Conservation (phyloP, 2,797 vertebrate species). For the Dicrostonyx torquatus region DNA sequence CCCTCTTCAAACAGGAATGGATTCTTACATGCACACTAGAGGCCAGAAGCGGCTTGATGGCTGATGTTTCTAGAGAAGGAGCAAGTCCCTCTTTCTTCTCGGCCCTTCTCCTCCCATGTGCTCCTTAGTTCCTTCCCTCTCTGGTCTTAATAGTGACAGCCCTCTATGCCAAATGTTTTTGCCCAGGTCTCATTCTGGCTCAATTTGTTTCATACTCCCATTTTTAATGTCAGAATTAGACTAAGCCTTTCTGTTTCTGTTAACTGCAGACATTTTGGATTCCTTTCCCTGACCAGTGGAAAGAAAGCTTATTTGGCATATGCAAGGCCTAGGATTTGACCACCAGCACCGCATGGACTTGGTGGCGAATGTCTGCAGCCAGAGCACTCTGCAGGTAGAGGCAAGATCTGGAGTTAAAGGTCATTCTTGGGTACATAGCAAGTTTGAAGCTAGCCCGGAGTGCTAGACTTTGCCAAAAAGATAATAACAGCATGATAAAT, state of each 20-base stretch:
- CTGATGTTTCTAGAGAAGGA: conserved; percentile 73
- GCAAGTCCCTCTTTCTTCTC: conserved; percentile 70
- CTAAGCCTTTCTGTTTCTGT: conserved; percentile 44
- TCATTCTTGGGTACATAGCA: background rate
- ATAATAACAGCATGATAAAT: background rate
- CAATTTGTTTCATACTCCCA: background rate
- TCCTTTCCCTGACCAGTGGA: background rate
- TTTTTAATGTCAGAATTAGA: background rate
- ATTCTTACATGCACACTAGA: conserved; percentile 45
- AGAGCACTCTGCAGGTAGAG: background rate
- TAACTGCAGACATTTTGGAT: conserved; percentile 15
- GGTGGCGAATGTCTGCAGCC: background rate
- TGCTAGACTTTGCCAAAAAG: background rate
- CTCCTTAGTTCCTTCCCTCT: conserved; percentile 1
- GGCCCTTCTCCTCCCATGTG: conserved; percentile 54
- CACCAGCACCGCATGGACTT: background rate
- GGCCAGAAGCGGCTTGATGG: conserved; percentile 63
- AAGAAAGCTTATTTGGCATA: background rate
- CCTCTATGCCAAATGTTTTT: conserved; percentile 54
- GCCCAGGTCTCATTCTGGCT: conserved; percentile 41
- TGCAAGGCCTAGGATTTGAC: background rate
- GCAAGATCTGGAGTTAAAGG: background rate
- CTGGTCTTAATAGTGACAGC: conserved; percentile 58
- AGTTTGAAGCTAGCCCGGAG: background rate
- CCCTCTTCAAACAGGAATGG: conserved; percentile 71